Evolutionary conservation across 2,797 vertebrate species (phyloP), one percentile per base, ranked within the genome.

Genomic region (Cossypha dichroa): DNA sequence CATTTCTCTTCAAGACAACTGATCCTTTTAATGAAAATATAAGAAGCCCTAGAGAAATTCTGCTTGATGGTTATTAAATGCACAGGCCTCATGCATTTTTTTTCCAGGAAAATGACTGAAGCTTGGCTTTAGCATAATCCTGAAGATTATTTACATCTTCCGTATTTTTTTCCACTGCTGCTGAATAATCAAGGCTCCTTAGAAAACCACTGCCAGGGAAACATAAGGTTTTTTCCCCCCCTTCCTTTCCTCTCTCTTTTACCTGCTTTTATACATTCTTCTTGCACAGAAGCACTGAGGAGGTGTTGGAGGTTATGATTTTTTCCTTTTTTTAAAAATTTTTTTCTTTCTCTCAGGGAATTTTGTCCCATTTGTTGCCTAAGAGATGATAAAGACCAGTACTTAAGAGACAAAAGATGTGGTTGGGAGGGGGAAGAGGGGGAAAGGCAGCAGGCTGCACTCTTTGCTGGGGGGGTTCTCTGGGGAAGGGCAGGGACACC

Each of bases 11-110:
- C 77, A 60, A 93, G 89, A 84, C 69, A 95, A 86, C 76, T 23
- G 75, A 96, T 90, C 87, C 67, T 76, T 84, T 91, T 88, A 72
- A 91, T 85, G 59, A 96, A 91, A 92, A 88, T 45, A 36, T 18
- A 94, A 79, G 93, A 84, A 94, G 59, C 91, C 91, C 93, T 76
- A 92, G 90, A 96, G 94, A 94, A 96, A 95, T 79, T 78, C 87
- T 77, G 63, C 33, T 69, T 90, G 87, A 91, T 90, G 1, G 6
- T 69, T 94, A 90, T 85, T 91, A 94, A 94, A 94, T 22, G 85
- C 85, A 82, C 63, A 56, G 79, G 36, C 63, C n/a, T 85, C 11
- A 2, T 56, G 36, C 59, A 4, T 43, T 87, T 70, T 80, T 90
- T 72, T 16, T 10, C 45, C 74, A 78, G 28, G 88, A 72, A 94